Evolutionary conservation across 1,140 invertebrate species (phyloP), one percentile per base, ranked within the genome.

Genomic region (Drosophila tsacasi): DNA sequence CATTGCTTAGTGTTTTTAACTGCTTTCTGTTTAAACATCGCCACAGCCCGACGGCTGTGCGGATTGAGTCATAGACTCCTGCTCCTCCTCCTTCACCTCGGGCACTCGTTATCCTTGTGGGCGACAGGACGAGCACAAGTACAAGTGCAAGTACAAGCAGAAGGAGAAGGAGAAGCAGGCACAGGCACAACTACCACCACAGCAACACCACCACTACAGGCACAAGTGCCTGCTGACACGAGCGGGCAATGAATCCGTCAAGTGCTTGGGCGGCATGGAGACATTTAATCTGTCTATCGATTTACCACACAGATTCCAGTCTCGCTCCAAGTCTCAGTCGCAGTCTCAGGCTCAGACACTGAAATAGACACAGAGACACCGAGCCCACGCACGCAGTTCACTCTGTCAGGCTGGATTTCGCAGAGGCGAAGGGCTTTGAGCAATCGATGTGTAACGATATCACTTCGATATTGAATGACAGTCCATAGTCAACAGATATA

Each of bases 1-100:
- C 50, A 62, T 54, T 77, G 75, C 64, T 78, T 77, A 78, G 74
- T 78, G 75, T 62, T 77, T 77, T 78, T 78, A 78, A 78, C 74
- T 77, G 74, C 74, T 78, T 78, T 78, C 76, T 68, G 75, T 61
- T 77, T 77, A 77, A 77, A 60, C 75, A 69, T 77, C 64, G 74
- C 75, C 74, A 37, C 75, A 77, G 74, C 75, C 74, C 71, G 72
- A 35, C 66, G 37, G 42, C n/a, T n/a, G n/a, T n/a, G 61, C 58
- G 73, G 60, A 76, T 76, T 76, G 74, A 76, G 74, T 76, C 74
- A 76, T 76, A 75, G 71, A 66, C 37, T 67, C 47, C 17, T 8
- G 5, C 17, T 13, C 12, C 12, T 19, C 10, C 23, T 19, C 2
- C 8, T 17, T 3, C 17, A 5, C 25, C 7, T n/a, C 3, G 19